Conservation (phyloP, 2,113 vertebrate species). For the Triplophysa siluroides region DNA sequence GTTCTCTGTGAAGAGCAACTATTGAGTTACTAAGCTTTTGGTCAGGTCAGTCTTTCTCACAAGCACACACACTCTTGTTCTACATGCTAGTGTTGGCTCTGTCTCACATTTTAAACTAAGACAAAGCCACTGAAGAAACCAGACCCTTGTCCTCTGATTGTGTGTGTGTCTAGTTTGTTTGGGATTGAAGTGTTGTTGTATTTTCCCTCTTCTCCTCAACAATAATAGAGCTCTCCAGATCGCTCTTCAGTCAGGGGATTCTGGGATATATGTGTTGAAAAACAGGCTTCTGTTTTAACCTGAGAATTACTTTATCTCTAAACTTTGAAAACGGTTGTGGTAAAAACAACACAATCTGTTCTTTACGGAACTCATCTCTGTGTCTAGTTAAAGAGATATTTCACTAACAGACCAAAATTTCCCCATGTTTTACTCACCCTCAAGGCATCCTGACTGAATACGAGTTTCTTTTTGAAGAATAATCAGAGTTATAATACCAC, state of each 20-base stretch:
- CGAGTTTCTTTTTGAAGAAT: no score
- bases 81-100: not conserved
- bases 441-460: no score
- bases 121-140: no score
- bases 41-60: no score
- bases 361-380: no score
- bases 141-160: not conserved
- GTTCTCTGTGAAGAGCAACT: not conserved
- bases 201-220: not conserved
- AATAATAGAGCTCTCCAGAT: constrained; percentile 17
- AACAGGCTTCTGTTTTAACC: constrained; percentile 18
- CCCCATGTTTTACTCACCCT: no score
- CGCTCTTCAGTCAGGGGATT: not conserved
- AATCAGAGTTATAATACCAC: no score
- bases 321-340: no score
- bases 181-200: constrained; percentile 3
- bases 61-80: not conserved
- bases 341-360: no score
- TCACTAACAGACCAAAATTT: no score
- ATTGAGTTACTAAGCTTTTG: not conserved
- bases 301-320: not conserved
- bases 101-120: no score
- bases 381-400: no score
- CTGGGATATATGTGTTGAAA: not conserved
- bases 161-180: not conserved